Evolutionary conservation across 2,113 vertebrate species (phyloP).

Genomic region (Phyllostomus hastatus): DNA sequence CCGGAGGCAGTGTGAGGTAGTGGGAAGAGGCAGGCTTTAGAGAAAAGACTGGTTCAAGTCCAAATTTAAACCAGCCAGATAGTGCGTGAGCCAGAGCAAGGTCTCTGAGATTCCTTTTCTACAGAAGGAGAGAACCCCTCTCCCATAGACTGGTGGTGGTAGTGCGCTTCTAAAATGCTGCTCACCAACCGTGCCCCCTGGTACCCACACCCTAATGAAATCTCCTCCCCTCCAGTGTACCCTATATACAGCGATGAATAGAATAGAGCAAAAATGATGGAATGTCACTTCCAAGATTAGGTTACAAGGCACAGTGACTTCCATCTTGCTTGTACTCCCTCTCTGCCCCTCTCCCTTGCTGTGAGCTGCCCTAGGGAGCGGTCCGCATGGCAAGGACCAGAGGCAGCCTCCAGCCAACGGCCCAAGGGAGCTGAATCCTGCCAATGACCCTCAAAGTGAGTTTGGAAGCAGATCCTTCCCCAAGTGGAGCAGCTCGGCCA

Average conservation of each 20-base stretch:
- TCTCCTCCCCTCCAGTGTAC: too few relatives aligned
- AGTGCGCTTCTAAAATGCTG: neutral
- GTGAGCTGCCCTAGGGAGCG: neutral
- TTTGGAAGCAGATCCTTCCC: neutral
- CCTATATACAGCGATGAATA: neutral
- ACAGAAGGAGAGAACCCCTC: neutral
- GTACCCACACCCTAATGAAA: fast-evolving
- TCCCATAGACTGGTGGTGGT: neutral
- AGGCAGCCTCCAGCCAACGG: neutral
- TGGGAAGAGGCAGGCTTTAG: neutral
- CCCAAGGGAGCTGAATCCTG: neutral
- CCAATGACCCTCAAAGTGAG: neutral
- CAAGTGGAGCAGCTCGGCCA: neutral
- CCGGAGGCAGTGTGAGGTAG: neutral
- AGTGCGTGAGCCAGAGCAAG: neutral
- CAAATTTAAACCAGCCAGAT: neutral
- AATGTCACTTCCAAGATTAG: neutral
- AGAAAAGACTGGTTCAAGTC: neutral
- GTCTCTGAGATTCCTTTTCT: neutral
- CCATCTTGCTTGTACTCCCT: neutral
- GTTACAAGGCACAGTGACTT: neutral
- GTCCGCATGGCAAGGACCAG: neutral
- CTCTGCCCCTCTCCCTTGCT: neutral
- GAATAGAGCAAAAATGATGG: neutral
- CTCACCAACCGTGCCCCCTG: neutral